Conservation (phyloP, 1,140 invertebrate genomes). For the Papilio aristodemus region DNA sequence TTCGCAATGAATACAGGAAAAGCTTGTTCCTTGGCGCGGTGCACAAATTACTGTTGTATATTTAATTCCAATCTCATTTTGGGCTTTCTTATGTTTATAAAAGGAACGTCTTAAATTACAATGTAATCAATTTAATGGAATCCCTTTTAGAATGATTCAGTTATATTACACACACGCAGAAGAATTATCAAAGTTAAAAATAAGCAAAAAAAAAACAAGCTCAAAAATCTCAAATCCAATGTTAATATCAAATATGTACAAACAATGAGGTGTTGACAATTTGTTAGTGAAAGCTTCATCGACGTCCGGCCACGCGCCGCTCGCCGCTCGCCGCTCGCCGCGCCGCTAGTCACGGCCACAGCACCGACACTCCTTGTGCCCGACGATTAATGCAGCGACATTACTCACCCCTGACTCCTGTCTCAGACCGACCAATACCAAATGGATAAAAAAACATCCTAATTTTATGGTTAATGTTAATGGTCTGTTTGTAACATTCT, state of each 20-base stretch:
- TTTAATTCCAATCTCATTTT: not conserved
- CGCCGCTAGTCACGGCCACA: not conserved
- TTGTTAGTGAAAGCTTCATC: not conserved
- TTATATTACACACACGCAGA: no score
- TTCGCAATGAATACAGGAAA: no score
- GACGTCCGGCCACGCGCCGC: not conserved
- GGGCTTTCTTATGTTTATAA: not conserved
- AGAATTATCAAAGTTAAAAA: no score
- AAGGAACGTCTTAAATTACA: not conserved
- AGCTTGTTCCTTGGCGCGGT: not conserved
- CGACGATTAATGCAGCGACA: not conserved
- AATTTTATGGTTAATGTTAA: not conserved
- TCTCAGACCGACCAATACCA: not conserved
- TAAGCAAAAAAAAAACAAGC: no score
- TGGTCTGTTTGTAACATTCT: not conserved
- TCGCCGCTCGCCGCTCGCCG: not conserved
- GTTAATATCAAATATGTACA: no score
- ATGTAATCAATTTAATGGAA: not conserved
- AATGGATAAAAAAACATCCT: not conserved
- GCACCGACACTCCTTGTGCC: not conserved
- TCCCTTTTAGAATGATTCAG: not conserved
- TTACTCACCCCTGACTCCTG: not conserved
- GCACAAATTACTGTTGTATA: not conserved
- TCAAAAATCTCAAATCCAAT: no score
- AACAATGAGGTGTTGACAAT: no score